Evolutionary conservation across 1,140 invertebrate genomes (phyloP), one percentile per base, ranked within the genome.

Genomic region (Drosophila burlai): DNA sequence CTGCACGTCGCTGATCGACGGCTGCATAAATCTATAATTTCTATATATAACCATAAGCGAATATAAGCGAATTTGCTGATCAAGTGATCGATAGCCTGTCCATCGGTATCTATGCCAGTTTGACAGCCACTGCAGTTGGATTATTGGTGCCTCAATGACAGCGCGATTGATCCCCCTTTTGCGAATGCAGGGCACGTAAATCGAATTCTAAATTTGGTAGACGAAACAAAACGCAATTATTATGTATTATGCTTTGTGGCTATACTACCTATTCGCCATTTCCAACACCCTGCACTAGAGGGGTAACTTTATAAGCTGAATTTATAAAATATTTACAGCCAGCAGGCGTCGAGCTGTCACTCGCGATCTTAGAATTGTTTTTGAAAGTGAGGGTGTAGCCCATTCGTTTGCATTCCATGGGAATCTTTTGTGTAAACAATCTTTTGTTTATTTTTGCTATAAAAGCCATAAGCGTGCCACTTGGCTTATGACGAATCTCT

Each of bases 191-290:
- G 69, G 18, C 83, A 81, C 83, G 84, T 89, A 60, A 36, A 50
- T 55, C 50, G 77, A 49, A 65, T 64, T 78, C 84, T 89, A 89
- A 89, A 87, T 81, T 87, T 87, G 83, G 84, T 61, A 77, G 52
- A 40, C 57, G 63, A 74, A 86, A 86, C 76, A 83, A 87, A 80
- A 87, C 83, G 57, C 80, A 73, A 83, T 87, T 87, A 86, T 87
- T 87, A 83, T 76, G 64, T 73, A 80, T 87, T 83, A 87, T 83
- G 83, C 80, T 77, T 76, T 58, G 62, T 66, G 58, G 64, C 38
- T 4, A 18, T 54, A 34, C 31, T 42, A 50, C 52, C 60, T 36
- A 73, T 80, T 71, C n/a, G 64, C 73, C 64, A 62, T 76, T 66
- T 54, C 11, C 45, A 64, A 72, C 55, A 87, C 83, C 46, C 80